These are phyloP conservation scores for Apocrypta bakeri DNA, from an alignment of 1,140 invertebrate genomes.

Conservation along the genomic window DNA sequence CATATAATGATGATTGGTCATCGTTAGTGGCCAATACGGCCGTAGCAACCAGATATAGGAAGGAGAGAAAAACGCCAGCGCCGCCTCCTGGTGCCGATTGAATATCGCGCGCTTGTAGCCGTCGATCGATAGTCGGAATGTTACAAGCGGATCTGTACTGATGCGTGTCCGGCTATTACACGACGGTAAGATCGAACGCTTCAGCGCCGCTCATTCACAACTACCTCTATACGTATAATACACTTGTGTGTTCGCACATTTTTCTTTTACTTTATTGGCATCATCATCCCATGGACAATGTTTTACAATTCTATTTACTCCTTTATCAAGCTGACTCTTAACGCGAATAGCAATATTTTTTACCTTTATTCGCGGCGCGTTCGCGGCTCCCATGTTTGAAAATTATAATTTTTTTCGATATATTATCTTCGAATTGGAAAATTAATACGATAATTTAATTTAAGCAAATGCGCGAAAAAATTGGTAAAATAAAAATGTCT, in stretches of 20 bases:
- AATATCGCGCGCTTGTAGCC: constrained; percentile 11
- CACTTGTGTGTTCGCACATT: too few relatives aligned
- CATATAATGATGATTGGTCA: constrained; percentile 74
- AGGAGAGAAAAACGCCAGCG: constrained; percentile 61
- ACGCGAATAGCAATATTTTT: too few relatives aligned
- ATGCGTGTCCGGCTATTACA: background rate
- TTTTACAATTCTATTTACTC: too few relatives aligned
- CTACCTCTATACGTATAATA: background rate
- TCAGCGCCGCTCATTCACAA: background rate
- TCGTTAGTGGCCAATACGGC: constrained; percentile 70
- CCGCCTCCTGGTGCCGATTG: constrained; percentile 67
- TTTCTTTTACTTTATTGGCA: too few relatives aligned
- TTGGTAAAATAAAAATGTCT: background rate
- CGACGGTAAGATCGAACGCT: too few relatives aligned
- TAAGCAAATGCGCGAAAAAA: background rate
- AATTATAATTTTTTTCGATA: too few relatives aligned
- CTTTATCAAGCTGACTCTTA: too few relatives aligned
- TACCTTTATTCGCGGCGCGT: too few relatives aligned
- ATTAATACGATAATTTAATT: background rate
- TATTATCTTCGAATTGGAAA: too few relatives aligned
- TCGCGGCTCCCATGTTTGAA: too few relatives aligned
- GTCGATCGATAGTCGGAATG: constrained; percentile 19
- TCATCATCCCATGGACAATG: too few relatives aligned
- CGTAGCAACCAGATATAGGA: constrained; percentile 62
- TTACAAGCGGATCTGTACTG: background rate